Evolutionary conservation across 2,113 vertebrate genomes (phyloP), one percentile per base, ranked within the genome.

Genomic region (Gavialis gangeticus): DNA sequence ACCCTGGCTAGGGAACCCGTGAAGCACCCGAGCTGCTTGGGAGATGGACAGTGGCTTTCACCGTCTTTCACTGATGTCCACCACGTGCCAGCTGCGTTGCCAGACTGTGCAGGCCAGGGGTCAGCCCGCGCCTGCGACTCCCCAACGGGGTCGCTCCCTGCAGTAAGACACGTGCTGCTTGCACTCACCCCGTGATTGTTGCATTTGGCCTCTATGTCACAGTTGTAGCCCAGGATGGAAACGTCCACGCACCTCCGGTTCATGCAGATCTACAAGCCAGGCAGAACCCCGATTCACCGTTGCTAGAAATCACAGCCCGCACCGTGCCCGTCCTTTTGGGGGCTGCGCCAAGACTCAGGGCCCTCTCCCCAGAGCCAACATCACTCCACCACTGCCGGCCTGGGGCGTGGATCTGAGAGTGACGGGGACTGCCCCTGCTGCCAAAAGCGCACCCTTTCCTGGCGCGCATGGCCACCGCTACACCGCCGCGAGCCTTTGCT

Each of bases 221-320:
- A 93, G 0, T 2, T 69, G 7, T 66, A n/a, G 75, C 62, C 84
- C 30, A 95, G 55, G n/a, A 19, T 27, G 10, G 94, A 0, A 11
- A 64, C 77, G 15, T 91, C 57, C 60, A 93, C 89, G 1, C 94
- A 95, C 12, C 4, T 89, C 80, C 92, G 94, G 28, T 67, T 87
- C 71, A 91, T 28, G 76, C 94, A 95, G 30, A 93, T 12, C 94
- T 95, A 28, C 21, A 75, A 66, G 24, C 75, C 77, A 54, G 46
- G 46, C 11, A 12, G 9, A 64, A 14, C 60, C 9, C 13, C 18
- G 27, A 13, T 2, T 37, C 16, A 15, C 2, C 6, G 15, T 80
- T 27, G 34, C 19, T 22, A 15, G n/a, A 63, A 73, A 25, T 69
- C 24, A 22, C 14, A 18, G 16, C 4, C 12, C 22, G 12, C 10